Evolutionary conservation across 1,140 invertebrate species (phyloP).

Genomic region (Pemphigus obesinymphae): DNA sequence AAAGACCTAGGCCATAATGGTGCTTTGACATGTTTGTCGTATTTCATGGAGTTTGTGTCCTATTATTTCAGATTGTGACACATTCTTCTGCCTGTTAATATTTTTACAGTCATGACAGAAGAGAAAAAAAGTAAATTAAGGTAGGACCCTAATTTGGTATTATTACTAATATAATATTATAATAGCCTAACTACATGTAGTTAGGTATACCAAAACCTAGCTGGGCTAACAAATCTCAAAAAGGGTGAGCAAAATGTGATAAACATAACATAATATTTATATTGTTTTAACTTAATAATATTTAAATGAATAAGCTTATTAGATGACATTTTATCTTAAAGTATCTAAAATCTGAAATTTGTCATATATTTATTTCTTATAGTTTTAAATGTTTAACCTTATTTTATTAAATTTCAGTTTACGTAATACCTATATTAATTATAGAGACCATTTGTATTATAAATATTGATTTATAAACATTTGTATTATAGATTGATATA

Average conservation of each 20-base stretch:
- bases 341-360: neutral
- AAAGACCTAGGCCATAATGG: neutral
- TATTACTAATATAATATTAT: slow-evolving; percentile 36
- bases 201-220: slow-evolving; percentile 11
- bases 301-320: neutral
- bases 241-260: slow-evolving; percentile 31
- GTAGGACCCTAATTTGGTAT: slow-evolving; percentile 37
- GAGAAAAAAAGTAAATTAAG: slow-evolving; percentile 42
- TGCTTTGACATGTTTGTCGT: slow-evolving; percentile 21
- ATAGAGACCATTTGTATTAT: neutral
- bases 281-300: neutral
- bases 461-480: too few relatives aligned
- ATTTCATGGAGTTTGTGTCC: slow-evolving; percentile 39
- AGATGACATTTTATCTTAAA: neutral
- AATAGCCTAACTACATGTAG: slow-evolving; percentile 15
- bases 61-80: slow-evolving; percentile 42
- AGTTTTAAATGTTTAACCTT: too few relatives aligned
- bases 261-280: neutral
- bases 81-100: slow-evolving; percentile 40
- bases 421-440: neutral
- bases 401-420: neutral
- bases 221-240: slow-evolving; percentile 37
- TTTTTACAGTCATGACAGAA: slow-evolving; percentile 40
- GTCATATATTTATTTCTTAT: too few relatives aligned
- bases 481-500: neutral